A percentile compares a stretch with the other conserved stretches of the same genome.
Evolutionary conservation across 2,888 invertebrate species (phyloP).

Genomic region (Oscheius onirici): DNA sequence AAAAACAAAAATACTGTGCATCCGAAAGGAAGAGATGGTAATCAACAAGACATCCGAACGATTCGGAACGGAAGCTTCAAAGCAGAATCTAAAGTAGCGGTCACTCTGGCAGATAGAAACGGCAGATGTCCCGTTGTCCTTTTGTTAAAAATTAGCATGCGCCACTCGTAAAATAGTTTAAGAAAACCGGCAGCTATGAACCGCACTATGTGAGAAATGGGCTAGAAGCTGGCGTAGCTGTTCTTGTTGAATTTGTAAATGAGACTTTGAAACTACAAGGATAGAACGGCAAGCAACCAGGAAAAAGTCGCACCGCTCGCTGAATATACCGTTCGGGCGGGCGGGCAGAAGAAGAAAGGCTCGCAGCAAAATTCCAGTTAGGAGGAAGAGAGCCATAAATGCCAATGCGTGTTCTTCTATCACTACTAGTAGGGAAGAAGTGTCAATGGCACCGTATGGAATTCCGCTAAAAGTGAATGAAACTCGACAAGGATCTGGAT

Average conservation of each 20-base stretch:
- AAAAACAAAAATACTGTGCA: no score
- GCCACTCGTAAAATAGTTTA: conserved; percentile 10
- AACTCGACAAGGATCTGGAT: conserved; percentile 20
- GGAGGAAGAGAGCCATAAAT: conserved; percentile 11
- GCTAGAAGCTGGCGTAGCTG: neutral
- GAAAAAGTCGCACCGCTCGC: neutral
- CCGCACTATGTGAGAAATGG: neutral
- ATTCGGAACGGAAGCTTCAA: conserved; percentile 1
- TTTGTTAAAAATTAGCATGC: conserved; percentile 30
- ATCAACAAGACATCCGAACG: no score
- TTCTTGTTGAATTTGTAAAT: neutral
- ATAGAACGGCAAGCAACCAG: neutral
- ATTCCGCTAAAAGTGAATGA: conserved; percentile 6
- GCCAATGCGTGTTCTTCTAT: conserved; percentile 2
- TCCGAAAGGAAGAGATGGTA: neutral
- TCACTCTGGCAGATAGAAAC: neutral
- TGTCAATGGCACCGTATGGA: neutral
- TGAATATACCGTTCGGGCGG: conserved; percentile 25
- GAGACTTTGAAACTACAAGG: neutral
- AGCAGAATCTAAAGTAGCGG: no score
- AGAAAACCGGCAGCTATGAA: neutral
- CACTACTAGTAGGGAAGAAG: conserved; percentile 16
- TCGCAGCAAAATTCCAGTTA: conserved; percentile 28
- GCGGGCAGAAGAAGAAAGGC: conserved; percentile 20
- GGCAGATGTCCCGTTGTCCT: conserved; percentile 9